These are phyloP conservation scores for Calypte anna DNA, from an alignment of 2,113 vertebrate species.

Conservation along the genomic window DNA sequence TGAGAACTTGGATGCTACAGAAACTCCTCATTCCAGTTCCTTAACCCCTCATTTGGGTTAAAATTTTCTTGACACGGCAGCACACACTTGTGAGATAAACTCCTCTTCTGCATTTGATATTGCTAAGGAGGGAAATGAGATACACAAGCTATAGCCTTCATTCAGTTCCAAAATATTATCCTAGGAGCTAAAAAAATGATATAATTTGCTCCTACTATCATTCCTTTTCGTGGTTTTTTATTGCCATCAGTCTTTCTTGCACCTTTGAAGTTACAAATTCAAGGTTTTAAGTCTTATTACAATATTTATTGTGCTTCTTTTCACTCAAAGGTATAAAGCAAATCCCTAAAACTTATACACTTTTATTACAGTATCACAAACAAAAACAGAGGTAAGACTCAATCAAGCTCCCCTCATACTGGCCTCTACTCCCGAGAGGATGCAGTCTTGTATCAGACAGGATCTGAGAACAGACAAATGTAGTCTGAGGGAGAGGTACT, in stretches of 20 bases:
- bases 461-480: background rate
- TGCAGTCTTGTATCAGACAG: background rate
- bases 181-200: background rate
- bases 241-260: background rate
- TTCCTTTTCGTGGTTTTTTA: background rate
- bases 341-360: background rate
- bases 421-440: background rate
- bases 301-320: background rate
- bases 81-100: background rate
- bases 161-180: constrained; percentile 9
- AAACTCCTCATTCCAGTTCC: background rate
- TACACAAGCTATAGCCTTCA: background rate
- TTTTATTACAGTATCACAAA: background rate
- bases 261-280: background rate
- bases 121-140: constrained; percentile 9
- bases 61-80: background rate
- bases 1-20: accelerated
- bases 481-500: background rate
- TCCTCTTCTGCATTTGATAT: background rate
- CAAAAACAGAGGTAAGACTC: background rate
- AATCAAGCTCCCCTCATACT: background rate
- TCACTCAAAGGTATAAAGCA: background rate
- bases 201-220: background rate
- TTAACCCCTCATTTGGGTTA: accelerated
- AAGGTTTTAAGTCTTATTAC: background rate